phyloP scores from a whole-genome alignment of 2,888 invertebrate species.

The Stenolophus ochropezus region DNA sequence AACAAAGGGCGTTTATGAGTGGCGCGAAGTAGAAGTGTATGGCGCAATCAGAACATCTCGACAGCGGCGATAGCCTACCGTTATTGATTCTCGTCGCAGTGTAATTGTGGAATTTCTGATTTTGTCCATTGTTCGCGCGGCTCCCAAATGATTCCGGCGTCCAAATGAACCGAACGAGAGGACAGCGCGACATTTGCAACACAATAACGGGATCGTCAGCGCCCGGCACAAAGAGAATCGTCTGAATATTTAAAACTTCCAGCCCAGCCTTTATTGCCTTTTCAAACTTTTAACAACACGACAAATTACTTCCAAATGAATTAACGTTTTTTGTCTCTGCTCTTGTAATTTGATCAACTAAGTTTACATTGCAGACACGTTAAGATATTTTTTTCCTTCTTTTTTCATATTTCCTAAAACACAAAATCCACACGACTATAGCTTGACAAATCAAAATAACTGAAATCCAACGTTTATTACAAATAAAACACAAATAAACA shows the following conservation, averaged over 20 bases:
- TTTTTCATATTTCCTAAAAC: background rate
- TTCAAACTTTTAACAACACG: conserved; percentile 41
- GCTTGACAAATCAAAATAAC: background rate
- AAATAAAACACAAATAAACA: too few species aligned
- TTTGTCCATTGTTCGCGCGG: conserved; percentile 55
- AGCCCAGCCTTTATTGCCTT: conserved; percentile 22
- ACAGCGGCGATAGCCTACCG: background rate
- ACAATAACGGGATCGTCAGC: conserved; percentile 50
- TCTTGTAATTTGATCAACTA: conserved; percentile 45
- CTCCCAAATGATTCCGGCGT: conserved; percentile 54
- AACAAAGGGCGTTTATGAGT: background rate
- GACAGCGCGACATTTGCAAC: conserved; percentile 49
- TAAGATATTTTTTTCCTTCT: background rate
- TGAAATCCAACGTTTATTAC: too few species aligned
- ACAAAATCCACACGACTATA: background rate
- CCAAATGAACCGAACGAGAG: conserved; percentile 42
- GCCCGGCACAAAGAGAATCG: conserved; percentile 35
- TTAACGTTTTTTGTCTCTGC: conserved; percentile 38
- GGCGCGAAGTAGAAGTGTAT: background rate
- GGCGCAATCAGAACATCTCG: background rate
- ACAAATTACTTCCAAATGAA: conserved; percentile 47
- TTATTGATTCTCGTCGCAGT: conserved; percentile 48
- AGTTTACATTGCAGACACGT: conserved; percentile 27
- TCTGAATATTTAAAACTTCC: conserved; percentile 49
- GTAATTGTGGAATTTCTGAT: conserved; percentile 59